Conservation (phyloP, 2,888 invertebrate genomes). For the Anodontia alba region DNA sequence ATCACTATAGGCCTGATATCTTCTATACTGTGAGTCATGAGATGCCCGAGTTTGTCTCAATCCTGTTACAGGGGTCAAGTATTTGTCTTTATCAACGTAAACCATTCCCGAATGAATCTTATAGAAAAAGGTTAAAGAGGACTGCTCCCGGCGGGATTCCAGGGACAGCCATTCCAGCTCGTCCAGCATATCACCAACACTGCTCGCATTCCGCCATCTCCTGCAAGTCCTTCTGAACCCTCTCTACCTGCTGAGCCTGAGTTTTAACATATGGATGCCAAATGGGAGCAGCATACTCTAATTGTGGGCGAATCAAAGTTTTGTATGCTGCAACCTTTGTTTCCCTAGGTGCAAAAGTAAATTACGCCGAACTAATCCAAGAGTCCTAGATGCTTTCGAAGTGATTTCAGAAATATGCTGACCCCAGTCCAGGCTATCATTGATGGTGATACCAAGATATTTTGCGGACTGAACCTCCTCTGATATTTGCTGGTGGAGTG, state of each 20-base stretch:
- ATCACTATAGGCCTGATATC: neutral
- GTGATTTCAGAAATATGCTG: neutral
- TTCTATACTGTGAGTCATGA: neutral
- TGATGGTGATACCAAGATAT: slow-evolving; percentile 1
- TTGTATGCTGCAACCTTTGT: neutral
- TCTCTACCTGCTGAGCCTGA: neutral
- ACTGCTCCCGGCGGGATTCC: neutral
- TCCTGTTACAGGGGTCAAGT: neutral
- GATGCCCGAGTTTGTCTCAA: neutral
- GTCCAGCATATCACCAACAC: neutral
- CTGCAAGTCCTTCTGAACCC: neutral
- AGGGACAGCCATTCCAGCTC: neutral
- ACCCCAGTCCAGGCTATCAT: neutral
- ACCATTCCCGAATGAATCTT: slow-evolving; percentile 5
- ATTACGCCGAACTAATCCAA: neutral
- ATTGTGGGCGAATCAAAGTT: neutral
- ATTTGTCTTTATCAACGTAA: neutral
- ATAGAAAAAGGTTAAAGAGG: neutral
- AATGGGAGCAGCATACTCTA: neutral
- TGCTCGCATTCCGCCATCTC: neutral
- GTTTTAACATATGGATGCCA: neutral
- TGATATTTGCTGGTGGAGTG: neutral
- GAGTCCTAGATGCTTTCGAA: neutral
- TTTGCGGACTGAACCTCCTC: neutral
- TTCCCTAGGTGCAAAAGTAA: neutral